Conservation (phyloP, 1,140 invertebrate genomes). For the Phocides pigmalion region DNA sequence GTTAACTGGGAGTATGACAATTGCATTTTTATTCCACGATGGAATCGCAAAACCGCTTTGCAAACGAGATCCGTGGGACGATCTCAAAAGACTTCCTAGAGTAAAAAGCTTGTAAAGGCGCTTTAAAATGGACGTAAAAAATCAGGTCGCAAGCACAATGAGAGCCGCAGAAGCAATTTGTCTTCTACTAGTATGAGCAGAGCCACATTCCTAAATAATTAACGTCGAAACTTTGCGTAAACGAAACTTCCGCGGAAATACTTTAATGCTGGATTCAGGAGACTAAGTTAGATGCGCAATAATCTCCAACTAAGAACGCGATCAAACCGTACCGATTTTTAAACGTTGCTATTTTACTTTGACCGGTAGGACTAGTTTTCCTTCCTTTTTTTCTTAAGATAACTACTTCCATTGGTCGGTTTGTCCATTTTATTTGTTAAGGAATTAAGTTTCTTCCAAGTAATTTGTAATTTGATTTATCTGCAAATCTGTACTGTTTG, state of each 20-base stretch:
- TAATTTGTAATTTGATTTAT: too few relatives aligned
- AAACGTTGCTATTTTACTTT: too few relatives aligned
- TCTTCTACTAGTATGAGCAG: conserved; percentile 23
- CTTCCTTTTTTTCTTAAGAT: too few relatives aligned
- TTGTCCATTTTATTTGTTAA: too few relatives aligned
- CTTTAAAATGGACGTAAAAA: conserved; percentile 34
- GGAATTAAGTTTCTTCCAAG: too few relatives aligned
- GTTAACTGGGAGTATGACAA: conserved; percentile 25
- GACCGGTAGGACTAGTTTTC: too few relatives aligned
- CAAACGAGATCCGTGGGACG: conserved; percentile 33
- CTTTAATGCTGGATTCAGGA: not conserved
- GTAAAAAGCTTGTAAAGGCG: conserved; percentile 32
- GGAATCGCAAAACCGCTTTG: conserved; percentile 28
- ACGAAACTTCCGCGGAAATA: not conserved
- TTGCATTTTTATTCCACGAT: conserved; percentile 30
- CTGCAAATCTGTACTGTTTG: too few relatives aligned
- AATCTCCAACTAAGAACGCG: not conserved
- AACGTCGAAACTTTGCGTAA: conserved; percentile 12
- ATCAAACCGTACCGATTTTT: too few relatives aligned
- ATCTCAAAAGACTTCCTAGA: conserved; percentile 33
- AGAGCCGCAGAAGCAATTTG: conserved; percentile 34
- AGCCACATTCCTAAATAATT: conserved; percentile 25
- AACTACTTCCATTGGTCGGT: too few relatives aligned
- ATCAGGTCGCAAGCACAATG: conserved; percentile 34
- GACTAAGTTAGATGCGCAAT: not conserved